A percentile compares a stretch with the other conserved stretches of the same genome.
Evolutionary conservation across 2,113 vertebrate species (phyloP).

Genomic region (Megaceryle maxima): DNA sequence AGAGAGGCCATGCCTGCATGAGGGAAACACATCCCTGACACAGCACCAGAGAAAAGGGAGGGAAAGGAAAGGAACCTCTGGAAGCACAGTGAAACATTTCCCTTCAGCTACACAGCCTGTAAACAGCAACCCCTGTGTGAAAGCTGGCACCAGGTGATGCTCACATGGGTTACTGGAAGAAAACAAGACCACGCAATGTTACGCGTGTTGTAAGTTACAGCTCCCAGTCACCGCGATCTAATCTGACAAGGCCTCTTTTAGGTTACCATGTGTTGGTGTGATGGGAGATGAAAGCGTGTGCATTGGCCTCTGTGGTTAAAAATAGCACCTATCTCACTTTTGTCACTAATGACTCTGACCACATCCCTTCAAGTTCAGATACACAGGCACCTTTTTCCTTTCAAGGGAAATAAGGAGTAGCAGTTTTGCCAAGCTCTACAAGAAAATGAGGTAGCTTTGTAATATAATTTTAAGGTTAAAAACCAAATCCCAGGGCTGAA

Average conservation of each 20-base stretch:
- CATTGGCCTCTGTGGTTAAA: not conserved
- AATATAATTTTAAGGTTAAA: not conserved
- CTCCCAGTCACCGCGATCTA: not conserved
- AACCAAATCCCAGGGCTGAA: not conserved
- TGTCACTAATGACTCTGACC: not conserved
- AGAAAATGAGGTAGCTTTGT: not conserved
- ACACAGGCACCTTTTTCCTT: not conserved
- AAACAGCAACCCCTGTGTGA: not conserved
- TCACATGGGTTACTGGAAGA: not conserved
- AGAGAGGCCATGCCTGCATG: accelerated
- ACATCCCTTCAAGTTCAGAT: not conserved
- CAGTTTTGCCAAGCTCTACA: not conserved
- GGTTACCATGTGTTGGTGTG: not conserved
- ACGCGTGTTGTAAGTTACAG: not conserved
- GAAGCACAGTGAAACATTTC: not conserved
- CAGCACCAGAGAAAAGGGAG: not conserved
- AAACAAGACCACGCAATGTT: not conserved
- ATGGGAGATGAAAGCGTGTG: not conserved
- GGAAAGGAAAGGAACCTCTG: not conserved
- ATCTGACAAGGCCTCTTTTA: not conserved
- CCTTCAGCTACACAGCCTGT: not conserved
- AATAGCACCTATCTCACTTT: not conserved
- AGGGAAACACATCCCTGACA: not conserved
- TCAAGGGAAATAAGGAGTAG: not conserved
- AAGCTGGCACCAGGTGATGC: not conserved